Evolutionary conservation across 2,888 invertebrate genomes (phyloP).

Genomic region (Hedychridium roseum): DNA sequence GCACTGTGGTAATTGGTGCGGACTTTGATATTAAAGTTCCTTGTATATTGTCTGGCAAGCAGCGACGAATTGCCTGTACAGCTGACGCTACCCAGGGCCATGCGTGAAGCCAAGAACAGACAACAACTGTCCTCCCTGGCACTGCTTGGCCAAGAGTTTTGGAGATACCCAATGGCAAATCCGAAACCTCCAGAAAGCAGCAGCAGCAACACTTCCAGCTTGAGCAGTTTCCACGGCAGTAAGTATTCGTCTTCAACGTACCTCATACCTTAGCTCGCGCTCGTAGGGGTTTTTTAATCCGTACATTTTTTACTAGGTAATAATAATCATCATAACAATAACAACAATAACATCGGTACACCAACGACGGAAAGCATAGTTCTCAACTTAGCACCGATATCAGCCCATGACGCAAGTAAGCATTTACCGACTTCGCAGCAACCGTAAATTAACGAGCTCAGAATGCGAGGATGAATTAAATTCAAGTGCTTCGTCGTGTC

Average conservation of each 20-base stretch:
- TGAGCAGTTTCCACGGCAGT: conserved; percentile 72
- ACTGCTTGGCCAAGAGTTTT: conserved; percentile 87
- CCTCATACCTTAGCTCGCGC: background rate
- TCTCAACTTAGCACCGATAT: conserved; percentile 77
- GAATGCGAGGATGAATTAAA: too few species aligned
- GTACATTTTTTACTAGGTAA: conserved; percentile 36
- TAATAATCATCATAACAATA: conserved; percentile 50
- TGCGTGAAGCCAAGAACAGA: conserved; percentile 87
- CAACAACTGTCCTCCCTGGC: conserved; percentile 91
- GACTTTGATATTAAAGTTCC: conserved; percentile 20
- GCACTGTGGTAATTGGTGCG: conserved; percentile 2
- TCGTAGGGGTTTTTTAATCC: background rate
- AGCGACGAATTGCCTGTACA: conserved; percentile 94
- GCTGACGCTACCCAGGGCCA: conserved; percentile 83
- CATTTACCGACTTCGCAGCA: conserved; percentile 4
- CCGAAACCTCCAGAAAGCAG: conserved; percentile 68
- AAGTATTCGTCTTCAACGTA: conserved; percentile 16
- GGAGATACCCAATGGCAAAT: conserved; percentile 81
- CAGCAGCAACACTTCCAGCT: conserved; percentile 71
- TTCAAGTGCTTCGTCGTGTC: too few species aligned
- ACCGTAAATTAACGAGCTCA: too few species aligned
- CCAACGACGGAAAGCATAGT: conserved; percentile 67
- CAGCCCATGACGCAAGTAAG: conserved; percentile 56
- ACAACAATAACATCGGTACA: conserved; percentile 52
- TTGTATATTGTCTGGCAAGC: conserved; percentile 44